A percentile compares a stretch with the other conserved stretches of the same genome.
Conservation (phyloP, 2,888 invertebrate genomes). For the Lucinisca nassula region DNA sequence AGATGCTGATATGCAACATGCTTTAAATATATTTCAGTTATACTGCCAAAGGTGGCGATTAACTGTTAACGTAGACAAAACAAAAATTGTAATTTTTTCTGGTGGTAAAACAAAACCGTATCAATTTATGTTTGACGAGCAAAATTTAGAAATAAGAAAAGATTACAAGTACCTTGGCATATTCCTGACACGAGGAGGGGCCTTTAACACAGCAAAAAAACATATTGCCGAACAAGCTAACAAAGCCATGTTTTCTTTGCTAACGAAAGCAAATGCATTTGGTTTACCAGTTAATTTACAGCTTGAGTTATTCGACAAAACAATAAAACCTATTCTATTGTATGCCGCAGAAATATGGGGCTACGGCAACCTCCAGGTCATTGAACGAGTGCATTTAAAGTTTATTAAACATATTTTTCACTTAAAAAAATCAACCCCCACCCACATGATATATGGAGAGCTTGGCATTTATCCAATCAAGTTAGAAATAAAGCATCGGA, state of each 20-base stretch:
- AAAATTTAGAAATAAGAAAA: background rate
- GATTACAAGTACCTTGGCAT: background rate
- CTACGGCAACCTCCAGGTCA: background rate
- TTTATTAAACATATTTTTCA: background rate
- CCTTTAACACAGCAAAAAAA: background rate
- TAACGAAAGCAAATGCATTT: background rate
- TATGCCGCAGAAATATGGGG: background rate
- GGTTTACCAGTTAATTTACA: background rate
- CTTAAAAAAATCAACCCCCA: background rate
- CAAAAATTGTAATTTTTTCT: conserved; percentile 38
- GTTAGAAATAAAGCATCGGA: too few relatives aligned
- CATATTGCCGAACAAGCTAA: background rate
- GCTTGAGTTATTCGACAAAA: background rate
- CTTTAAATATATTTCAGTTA: background rate
- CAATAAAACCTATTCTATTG: background rate
- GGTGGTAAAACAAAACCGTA: background rate
- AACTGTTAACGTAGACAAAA: background rate
- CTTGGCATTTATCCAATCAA: too few relatives aligned
- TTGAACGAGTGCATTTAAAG: background rate
- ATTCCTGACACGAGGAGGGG: background rate
- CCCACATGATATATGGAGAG: background rate
- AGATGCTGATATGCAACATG: background rate
- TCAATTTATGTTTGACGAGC: background rate
- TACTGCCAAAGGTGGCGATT: background rate
- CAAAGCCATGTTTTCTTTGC: background rate